These are phyloP conservation scores for Anthonomus grandis DNA, from an alignment of 1,140 invertebrate genomes.

Conservation along the genomic window DNA sequence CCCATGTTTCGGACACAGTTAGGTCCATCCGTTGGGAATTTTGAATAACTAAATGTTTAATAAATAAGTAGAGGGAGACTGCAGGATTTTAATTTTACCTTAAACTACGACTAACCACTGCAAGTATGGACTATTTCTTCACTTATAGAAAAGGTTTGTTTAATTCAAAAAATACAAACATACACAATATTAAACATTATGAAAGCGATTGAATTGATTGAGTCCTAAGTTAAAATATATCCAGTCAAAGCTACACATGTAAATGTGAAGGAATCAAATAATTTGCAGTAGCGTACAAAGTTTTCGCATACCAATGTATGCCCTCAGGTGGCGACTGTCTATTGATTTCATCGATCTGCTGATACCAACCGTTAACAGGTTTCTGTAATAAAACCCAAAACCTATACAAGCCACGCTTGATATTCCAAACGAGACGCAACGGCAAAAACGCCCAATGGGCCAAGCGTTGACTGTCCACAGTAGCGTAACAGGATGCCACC, in stretches of 20 bases:
- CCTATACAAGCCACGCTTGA: slow-evolving; percentile 42
- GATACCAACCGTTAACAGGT: slow-evolving; percentile 31
- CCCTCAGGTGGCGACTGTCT: slow-evolving; percentile 50
- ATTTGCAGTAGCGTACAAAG: slow-evolving; percentile 69
- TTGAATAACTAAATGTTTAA: too few species aligned
- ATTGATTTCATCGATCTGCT: slow-evolving; percentile 26
- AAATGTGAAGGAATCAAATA: slow-evolving; percentile 59
- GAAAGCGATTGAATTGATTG: not conserved
- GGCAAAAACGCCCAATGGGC: slow-evolving; percentile 85
- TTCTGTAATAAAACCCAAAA: slow-evolving; percentile 45
- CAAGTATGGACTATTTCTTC: not conserved
- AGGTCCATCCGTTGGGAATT: too few species aligned
- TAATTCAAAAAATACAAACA: not conserved
- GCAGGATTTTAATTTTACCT: too few species aligned
- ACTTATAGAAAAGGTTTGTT: not conserved
- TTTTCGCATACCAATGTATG: slow-evolving; percentile 83
- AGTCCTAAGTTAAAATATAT: not conserved
- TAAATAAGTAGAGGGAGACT: too few species aligned
- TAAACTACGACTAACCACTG: too few species aligned
- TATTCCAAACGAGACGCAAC: slow-evolving; percentile 58
- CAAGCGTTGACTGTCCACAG: slow-evolving; percentile 77
- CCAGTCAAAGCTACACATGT: not conserved
- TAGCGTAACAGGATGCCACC: slow-evolving; percentile 91
- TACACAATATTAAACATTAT: not conserved
- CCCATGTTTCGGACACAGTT: too few species aligned